These are phyloP conservation scores for Geopemphigus sp. DNA, from an alignment of 1,140 invertebrate genomes.

Conservation along the genomic window DNA sequence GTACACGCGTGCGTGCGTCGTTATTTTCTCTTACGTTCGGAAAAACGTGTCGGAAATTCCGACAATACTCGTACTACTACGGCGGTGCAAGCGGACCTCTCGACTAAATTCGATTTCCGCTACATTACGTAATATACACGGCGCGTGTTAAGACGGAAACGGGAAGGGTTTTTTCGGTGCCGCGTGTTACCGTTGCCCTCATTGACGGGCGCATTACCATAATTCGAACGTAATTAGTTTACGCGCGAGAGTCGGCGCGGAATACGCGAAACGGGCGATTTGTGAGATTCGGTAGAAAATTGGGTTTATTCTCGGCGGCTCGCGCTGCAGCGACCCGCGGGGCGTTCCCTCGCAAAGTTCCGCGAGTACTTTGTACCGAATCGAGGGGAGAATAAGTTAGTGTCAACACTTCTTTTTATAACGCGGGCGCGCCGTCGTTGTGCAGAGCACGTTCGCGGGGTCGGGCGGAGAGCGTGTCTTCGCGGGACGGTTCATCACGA, in stretches of 20 bases:
- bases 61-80: too few species aligned
- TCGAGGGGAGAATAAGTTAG: slow-evolving; percentile 47
- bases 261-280: slow-evolving; percentile 31
- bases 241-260: background rate
- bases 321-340: slow-evolving; percentile 8
- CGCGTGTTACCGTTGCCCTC: background rate
- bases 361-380: slow-evolving; percentile 16
- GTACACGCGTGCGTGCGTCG: background rate
- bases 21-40: background rate
- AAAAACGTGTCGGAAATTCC: background rate
- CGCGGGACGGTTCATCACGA: slow-evolving; percentile 11
- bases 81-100: too few species aligned
- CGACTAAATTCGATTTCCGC: background rate
- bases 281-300: slow-evolving; percentile 46
- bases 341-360: slow-evolving; percentile 16
- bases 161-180: background rate
- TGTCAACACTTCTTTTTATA: slow-evolving; percentile 44
- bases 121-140: background rate
- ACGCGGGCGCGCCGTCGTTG: too few species aligned
- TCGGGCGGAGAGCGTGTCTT: slow-evolving; percentile 8
- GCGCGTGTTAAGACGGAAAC: background rate
- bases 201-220: slow-evolving; percentile 25
- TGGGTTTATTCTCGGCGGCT: slow-evolving; percentile 20
- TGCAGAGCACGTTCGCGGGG: background rate
- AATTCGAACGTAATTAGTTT: slow-evolving; percentile 36